Evolutionary conservation across 2,888 invertebrate genomes (phyloP).

Genomic region (Eilema depressum): DNA sequence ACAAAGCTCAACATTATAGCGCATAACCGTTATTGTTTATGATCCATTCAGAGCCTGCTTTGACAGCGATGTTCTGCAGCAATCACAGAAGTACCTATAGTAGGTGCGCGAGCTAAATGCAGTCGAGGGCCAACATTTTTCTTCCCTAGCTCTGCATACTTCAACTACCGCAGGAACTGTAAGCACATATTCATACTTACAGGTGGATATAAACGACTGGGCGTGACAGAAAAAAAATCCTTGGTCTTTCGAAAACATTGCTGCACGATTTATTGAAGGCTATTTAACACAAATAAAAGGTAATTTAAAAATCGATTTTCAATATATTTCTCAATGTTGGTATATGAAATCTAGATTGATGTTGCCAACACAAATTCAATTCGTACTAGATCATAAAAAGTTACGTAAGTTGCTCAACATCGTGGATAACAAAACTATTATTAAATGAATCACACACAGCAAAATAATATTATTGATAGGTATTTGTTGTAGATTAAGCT

Average conservation of each 20-base stretch:
- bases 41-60: not conserved
- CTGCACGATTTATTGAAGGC: conserved; percentile 1
- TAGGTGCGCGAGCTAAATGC: too few relatives aligned
- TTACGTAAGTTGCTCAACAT: conserved; percentile 25
- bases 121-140: too few relatives aligned
- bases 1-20: not conserved
- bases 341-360: conserved; percentile 6
- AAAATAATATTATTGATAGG: conserved; percentile 33
- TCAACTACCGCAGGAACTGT: too few relatives aligned
- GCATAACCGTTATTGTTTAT: not conserved
- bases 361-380: conserved; percentile 12
- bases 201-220: not conserved
- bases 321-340: conserved; percentile 9
- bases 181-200: too few relatives aligned
- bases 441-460: conserved; percentile 25
- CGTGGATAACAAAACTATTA: conserved; percentile 20
- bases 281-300: conserved; percentile 7
- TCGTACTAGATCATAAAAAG: conserved; percentile 15
- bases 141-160: too few relatives aligned
- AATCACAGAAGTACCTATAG: not conserved
- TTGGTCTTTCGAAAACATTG: not conserved
- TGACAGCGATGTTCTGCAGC: not conserved
- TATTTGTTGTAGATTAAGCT: conserved; percentile 23
- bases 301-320: conserved; percentile 11
- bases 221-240: not conserved